A percentile compares a stretch with the other conserved stretches of the same genome.
Conservation (phyloP, 2,888 invertebrate species). For the Yponomeuta cagnagella region DNA sequence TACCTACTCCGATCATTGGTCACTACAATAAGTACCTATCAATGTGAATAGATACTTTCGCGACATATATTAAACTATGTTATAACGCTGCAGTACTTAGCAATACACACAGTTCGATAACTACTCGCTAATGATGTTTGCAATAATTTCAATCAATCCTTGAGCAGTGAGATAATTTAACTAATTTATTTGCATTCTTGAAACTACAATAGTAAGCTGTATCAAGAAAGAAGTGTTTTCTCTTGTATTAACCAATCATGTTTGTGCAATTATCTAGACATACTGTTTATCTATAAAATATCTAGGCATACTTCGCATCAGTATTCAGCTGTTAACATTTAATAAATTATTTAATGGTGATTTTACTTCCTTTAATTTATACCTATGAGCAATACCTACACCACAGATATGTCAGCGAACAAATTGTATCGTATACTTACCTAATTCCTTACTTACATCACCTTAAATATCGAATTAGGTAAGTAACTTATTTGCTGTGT, state of each 20-base stretch:
- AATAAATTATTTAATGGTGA: constrained; percentile 67
- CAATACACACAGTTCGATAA: too few species aligned
- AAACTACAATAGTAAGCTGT: not conserved
- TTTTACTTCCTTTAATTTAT: constrained; percentile 22
- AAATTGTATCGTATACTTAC: too few species aligned
- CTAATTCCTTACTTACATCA: too few species aligned
- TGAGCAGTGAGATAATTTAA: not conserved
- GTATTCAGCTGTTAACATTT: constrained; percentile 65
- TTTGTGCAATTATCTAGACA: constrained; percentile 56
- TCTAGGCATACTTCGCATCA: constrained; percentile 30
- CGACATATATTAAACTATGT: too few species aligned
- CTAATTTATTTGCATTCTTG: not conserved
- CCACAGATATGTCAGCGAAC: too few species aligned
- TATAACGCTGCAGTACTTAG: too few species aligned
- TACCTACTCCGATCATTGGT: too few species aligned
- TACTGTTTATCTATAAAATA: constrained; percentile 13
- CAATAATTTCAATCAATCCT: too few species aligned
- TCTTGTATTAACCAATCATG: constrained; percentile 20
- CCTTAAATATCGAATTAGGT: not conserved
- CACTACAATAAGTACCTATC: too few species aligned
- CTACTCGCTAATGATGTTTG: too few species aligned
- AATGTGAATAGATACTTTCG: too few species aligned
- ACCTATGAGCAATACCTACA: constrained; percentile 7
- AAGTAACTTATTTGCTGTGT: not conserved
- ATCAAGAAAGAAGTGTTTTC: not conserved